Base-by-base conservation (phyloP, 2,797 vertebrate species). In the Alectoris magna region DNA sequence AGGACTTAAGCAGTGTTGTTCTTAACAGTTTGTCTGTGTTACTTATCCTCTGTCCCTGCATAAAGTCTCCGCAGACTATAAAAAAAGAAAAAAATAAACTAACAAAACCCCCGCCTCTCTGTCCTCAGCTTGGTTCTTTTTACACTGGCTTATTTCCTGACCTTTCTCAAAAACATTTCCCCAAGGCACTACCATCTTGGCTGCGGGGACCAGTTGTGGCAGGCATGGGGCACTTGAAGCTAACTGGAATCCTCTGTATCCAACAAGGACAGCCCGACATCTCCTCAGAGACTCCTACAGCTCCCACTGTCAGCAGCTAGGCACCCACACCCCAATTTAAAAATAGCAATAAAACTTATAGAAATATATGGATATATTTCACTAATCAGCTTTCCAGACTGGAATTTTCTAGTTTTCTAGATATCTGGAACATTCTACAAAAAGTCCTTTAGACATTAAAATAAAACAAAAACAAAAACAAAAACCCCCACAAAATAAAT, bases 151-250 rank as follows among this genome's bases (percentile, higher is more conserved):
- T 26, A 2, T 58, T 90, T 84, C 78, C 38, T 84, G 46, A 10
- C 23, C 49, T 26, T 78, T 44, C 36, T 43, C 26, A 66, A 64
- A 23, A 9, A 3, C 11, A 4, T 24, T 63, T 70, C 4, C 15
- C 27, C 24, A 36, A 51, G 26, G 51, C 9, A 55, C 14, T 18
- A 3, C 14, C 10, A 3, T 14, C 19, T 29, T 39, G 21, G 10
- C 10, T 43, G 24, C 7, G 6, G 27, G 60, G 15, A 13, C 60
- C 34, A 49, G 16, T 9, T 4, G 2, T 44, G 24, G 12, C 18
- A 23, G 39, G 17, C 0, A 0, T 3, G n/a, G 41, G 3, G 9
- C 9, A 0, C 1, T 0, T 8, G 29, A 6, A 26, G 10, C 16
- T 5, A 9, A 3, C 18, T 48, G 73, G 49, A 85, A 43, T 17